These are phyloP conservation scores for Microtus montanus DNA, from an alignment of 2,113 vertebrate species.

Conservation along the genomic window DNA sequence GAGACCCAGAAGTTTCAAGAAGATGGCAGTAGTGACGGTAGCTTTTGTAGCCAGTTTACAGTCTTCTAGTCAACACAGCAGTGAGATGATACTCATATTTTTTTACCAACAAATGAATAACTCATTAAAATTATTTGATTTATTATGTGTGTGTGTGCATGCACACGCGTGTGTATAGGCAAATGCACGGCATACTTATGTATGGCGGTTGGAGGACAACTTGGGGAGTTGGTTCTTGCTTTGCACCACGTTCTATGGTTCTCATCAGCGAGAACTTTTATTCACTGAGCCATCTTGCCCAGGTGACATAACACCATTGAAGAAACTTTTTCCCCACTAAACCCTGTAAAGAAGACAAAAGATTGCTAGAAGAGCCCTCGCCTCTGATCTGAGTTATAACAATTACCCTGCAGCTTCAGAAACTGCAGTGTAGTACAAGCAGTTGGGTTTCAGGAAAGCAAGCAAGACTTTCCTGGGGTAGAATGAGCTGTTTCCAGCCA, in stretches of 20 bases:
- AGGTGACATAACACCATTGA: background rate
- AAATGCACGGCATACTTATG: background rate
- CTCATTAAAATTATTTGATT: background rate
- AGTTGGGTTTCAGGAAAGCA: background rate
- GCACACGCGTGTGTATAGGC: no score
- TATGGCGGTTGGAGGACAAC: background rate
- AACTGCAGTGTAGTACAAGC: background rate
- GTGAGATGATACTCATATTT: background rate
- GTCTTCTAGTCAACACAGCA: background rate
- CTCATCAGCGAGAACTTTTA: background rate
- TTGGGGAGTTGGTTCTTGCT: background rate
- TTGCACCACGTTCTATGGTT: background rate
- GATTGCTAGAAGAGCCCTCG: background rate
- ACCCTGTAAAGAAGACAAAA: background rate
- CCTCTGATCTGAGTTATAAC: background rate
- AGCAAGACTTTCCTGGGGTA: background rate
- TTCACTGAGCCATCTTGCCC: no score
- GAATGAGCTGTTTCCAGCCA: background rate
- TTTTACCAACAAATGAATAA: no score
- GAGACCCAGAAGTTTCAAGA: background rate
- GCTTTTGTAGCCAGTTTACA: background rate
- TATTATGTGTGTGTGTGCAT: background rate
- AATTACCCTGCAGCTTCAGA: background rate
- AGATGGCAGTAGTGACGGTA: background rate
- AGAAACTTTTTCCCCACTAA: background rate